Evolutionary conservation across 2,888 invertebrate species (phyloP), one percentile per base, ranked within the genome.

Genomic region (Unio delphinus): DNA sequence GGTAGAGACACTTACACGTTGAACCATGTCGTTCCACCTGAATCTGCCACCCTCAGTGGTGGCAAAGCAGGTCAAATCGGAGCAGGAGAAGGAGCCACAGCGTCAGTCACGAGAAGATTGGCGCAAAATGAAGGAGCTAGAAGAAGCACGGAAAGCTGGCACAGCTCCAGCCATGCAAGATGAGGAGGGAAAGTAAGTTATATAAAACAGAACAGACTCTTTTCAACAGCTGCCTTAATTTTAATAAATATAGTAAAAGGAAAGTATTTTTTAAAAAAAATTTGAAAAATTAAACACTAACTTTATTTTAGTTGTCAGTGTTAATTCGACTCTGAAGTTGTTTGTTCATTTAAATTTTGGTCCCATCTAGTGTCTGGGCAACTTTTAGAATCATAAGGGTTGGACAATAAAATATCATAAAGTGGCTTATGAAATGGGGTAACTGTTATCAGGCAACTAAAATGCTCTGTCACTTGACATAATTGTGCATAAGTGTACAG

Each of bases 61-160:
- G 80, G 86, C 87, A 3, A 89, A 87, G 74, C 79, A 83, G 76
- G 81, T 84, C 26, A 87, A 85, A 72, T 71, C 78, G 20, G 83
- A 83, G 68, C 83, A 80, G 34, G 80, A 73, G 15, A 83, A 79
- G 45, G 87, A 85, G 58, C 84, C 84, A 8, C 81, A 85, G 70
- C 87, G 87, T 70, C 86, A 86, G 72, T 87, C 87, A 0, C 75
- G 97, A 59, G 98, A 98, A 89, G 98, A 99, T 89, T 99, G 97
- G 96, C 93, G 97, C 58, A 98, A 98, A 89, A 96, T 96, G 26
- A 98, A 99, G 89, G 99, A 99, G 90, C 91, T 99, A 68, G 99
- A 99, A 90, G 99, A 99, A 90, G 98, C 98, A 17, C 93, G 99
- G 85, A 99, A 90, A 87, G 96, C 96, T 79, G 97, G 97, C 87